Conservation (phyloP, 2,888 invertebrate species). For the Drosophila hawaiiensis region DNA sequence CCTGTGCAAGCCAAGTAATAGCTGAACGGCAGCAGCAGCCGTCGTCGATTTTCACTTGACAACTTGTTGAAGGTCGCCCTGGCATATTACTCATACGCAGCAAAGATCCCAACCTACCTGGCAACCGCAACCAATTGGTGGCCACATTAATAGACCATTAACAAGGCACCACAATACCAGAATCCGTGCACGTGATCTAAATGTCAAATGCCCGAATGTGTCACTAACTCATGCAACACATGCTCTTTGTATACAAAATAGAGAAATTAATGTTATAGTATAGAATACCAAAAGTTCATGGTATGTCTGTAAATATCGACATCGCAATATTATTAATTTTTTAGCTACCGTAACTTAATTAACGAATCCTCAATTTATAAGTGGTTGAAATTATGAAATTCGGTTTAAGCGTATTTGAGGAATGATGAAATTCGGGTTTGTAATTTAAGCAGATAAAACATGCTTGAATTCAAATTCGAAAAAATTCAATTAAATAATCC, state of each 20-base stretch:
- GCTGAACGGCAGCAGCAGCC: slow-evolving; percentile 7
- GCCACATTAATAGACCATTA: slow-evolving; percentile 74
- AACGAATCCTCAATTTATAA: neutral
- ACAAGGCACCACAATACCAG: slow-evolving; percentile 41
- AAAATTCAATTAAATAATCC: neutral
- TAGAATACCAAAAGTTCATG: neutral
- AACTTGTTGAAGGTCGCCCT: slow-evolving; percentile 72
- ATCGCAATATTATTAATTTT: neutral
- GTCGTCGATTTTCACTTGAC: slow-evolving; percentile 52
- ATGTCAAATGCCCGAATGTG: slow-evolving; percentile 22
- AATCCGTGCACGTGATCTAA: slow-evolving; percentile 63
- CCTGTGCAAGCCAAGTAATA: slow-evolving; percentile 45
- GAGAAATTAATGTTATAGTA: neutral
- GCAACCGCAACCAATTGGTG: slow-evolving; percentile 48
- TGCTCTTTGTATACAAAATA: slow-evolving; percentile 1
- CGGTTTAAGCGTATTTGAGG: neutral
- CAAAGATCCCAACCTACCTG: slow-evolving; percentile 46
- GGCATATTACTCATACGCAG: slow-evolving; percentile 67
- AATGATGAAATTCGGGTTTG: neutral
- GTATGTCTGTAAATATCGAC: neutral
- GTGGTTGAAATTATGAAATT: neutral
- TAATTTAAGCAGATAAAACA: neutral
- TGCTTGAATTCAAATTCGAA: neutral
- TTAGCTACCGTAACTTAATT: neutral
- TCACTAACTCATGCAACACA: neutral